Base-by-base conservation (phyloP, 2,888 invertebrate genomes). In the Anorthoa munda region DNA sequence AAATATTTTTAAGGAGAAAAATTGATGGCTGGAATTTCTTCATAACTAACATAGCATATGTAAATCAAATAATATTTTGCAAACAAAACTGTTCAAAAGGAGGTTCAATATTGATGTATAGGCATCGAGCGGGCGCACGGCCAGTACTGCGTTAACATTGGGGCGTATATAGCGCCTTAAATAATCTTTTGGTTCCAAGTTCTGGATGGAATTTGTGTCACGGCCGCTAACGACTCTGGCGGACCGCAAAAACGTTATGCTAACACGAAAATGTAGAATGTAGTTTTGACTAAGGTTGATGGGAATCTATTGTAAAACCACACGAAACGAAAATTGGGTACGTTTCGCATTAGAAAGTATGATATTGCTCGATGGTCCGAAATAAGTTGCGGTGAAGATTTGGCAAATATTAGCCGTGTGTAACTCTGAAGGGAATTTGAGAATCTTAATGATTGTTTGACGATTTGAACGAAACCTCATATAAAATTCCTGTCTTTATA, bases 141-240 rank as follows among this genome's bases (percentile, higher is more conserved):
- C n/a, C n/a, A n/a, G n/a, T n/a, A n/a, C n/a, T n/a, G n/a, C n/a
- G n/a, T n/a, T n/a, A n/a, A n/a, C n/a, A n/a, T n/a, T n/a, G n/a
- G n/a, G n/a, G n/a, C n/a, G n/a, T n/a, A n/a, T n/a, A n/a, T n/a
- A n/a, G n/a, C n/a, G n/a, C n/a, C n/a, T n/a, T n/a, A 50, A 67
- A 78, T 71, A 79, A 65, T 82, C 23, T 69, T 60, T 73, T 66
- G 60, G 72, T 76, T 81, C 71, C 72, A 70, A 66, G 75, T 79
- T 80, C 23, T 71, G 61, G 63, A 72, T 66, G 83, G 85, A 85
- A 90, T 90, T 86, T 76, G 75, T 90, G 87, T 86, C 88, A 85
- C 66, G 85, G 84, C 79, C 86, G 78, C 79, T 78, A 79, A 84
- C 79, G 65, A 75, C 77, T 56, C 68, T 66, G 75, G 83, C 68